Conservation (phyloP, 2,888 invertebrate genomes). For the Apocheima hispidaria region DNA sequence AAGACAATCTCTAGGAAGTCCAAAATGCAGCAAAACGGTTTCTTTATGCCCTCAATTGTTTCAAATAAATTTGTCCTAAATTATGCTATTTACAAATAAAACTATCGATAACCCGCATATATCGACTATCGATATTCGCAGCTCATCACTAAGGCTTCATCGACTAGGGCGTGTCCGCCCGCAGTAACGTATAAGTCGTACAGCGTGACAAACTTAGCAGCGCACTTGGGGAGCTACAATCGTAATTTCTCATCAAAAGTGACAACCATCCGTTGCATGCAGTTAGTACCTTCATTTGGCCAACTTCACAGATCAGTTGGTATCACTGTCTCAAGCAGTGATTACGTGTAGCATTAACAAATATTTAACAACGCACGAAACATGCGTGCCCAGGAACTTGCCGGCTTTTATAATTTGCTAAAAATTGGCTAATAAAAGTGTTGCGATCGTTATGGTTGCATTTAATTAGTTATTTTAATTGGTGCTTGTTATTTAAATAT, state of each 20-base stretch:
- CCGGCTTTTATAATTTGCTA: conserved; percentile 40
- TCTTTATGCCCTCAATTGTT: background rate
- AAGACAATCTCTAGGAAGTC: background rate
- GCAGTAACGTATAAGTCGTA: conserved; percentile 48
- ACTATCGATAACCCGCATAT: background rate
- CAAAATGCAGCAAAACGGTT: background rate
- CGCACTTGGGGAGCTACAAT: background rate
- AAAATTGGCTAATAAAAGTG: conserved; percentile 43
- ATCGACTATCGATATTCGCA: conserved; percentile 11
- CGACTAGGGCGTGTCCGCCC: conserved; percentile 61
- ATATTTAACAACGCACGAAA: conserved; percentile 73
- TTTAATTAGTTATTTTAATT: conserved; percentile 31
- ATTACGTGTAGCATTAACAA: conserved; percentile 71
- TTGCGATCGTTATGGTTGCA: conserved; percentile 24
- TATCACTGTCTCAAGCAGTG: conserved; percentile 44
- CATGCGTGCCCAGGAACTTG: conserved; percentile 52
- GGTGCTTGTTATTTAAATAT: conserved; percentile 9
- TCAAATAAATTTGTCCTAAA: no score
- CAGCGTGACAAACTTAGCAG: background rate
- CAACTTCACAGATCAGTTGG: background rate
- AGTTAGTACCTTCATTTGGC: background rate
- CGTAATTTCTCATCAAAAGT: background rate
- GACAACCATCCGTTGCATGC: background rate
- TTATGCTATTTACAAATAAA: background rate
- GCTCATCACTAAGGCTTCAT: conserved; percentile 36